These are phyloP conservation scores for Cacoxenus indagator DNA, from an alignment of 2,888 invertebrate species.

Conservation along the genomic window DNA sequence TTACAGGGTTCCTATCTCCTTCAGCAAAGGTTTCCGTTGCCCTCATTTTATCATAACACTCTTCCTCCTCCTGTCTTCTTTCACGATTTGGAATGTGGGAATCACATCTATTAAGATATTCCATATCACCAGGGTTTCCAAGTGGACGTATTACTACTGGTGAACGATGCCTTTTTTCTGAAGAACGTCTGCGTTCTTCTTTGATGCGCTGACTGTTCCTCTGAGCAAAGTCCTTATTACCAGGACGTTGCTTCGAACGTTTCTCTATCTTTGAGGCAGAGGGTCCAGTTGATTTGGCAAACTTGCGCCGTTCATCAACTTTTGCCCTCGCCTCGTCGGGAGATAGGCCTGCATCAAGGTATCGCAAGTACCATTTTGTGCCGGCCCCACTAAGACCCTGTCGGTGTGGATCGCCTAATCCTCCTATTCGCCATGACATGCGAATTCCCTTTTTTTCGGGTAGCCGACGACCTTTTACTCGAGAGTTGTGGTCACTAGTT, in stretches of 20 bases:
- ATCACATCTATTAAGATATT: too few species aligned
- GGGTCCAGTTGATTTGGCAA: too few species aligned
- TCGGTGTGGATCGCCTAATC: neutral
- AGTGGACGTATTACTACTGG: too few species aligned
- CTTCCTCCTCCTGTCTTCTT: too few species aligned
- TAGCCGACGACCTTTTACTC: neutral
- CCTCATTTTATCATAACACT: too few species aligned
- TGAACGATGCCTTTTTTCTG: too few species aligned
- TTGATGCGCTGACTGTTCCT: too few species aligned
- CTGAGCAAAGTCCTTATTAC: neutral
- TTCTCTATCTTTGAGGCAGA: neutral
- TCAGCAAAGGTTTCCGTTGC: neutral
- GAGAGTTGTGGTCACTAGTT: neutral
- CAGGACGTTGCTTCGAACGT: neutral
- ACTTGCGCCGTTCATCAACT: neutral
- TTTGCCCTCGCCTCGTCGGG: neutral
- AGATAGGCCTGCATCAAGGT: neutral
- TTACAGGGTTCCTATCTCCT: neutral
- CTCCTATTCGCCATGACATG: neutral
- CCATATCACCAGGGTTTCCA: too few species aligned
- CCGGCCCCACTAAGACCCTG: neutral
- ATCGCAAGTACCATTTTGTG: neutral
- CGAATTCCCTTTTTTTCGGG: neutral
- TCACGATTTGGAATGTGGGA: too few species aligned
- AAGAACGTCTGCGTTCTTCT: too few species aligned